These are phyloP conservation scores for Cephalopachus bancanus DNA, from an alignment of 2,797 vertebrate genomes.

Conservation along the genomic window DNA sequence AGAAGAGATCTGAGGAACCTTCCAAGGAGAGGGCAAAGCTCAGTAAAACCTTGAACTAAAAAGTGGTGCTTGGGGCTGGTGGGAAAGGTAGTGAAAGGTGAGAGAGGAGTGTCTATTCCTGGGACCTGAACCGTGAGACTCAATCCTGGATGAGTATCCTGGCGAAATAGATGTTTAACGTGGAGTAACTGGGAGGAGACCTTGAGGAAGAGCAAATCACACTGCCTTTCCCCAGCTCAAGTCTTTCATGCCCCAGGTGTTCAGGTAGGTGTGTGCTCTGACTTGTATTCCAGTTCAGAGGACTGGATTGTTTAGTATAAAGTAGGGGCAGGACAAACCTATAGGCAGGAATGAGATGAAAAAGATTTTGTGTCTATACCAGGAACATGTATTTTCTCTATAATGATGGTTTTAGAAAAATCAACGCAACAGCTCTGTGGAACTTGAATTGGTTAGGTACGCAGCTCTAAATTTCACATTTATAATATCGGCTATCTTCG, in stretches of 20 bases:
- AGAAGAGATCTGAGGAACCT: not conserved
- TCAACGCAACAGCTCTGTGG: not conserved
- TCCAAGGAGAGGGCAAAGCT: not conserved
- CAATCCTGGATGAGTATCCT: no score
- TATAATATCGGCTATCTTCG: not conserved
- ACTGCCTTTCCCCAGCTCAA: not conserved
- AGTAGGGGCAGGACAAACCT: not conserved
- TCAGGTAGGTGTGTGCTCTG: not conserved
- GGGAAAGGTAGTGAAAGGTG: not conserved
- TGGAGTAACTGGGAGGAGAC: not conserved
- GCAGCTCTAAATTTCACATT: slow-evolving; percentile 5
- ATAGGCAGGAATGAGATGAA: no score
- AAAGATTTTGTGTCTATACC: not conserved
- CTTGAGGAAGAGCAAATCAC: not conserved
- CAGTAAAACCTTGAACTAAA: not conserved
- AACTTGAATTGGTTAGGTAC: slow-evolving; percentile 24
- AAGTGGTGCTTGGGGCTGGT: not conserved
- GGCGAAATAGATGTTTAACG: fast-evolving
- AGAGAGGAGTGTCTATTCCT: not conserved
- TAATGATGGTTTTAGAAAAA: not conserved
- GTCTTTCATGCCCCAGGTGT: not conserved
- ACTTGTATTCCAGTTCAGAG: not conserved
- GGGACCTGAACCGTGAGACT: not conserved
- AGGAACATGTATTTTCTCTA: not conserved
- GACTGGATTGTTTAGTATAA: not conserved